Evolutionary conservation across 2,113 vertebrate genomes (phyloP).

Genomic region (Castor canadensis): DNA sequence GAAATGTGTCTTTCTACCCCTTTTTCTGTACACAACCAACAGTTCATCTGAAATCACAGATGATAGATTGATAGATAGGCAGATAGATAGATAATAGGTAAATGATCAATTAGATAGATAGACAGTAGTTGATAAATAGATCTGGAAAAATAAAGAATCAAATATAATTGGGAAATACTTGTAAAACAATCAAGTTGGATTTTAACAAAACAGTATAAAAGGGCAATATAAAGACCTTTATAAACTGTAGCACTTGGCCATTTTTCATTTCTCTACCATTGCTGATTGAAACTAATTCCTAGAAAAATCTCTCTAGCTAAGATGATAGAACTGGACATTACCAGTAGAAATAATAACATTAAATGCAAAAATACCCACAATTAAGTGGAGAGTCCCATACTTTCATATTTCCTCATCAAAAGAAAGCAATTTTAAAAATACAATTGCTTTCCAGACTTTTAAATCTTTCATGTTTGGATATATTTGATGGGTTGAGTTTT

Average conservation of each 20-base stretch:
- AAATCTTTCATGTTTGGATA: neutral
- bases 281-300: constrained; percentile 13
- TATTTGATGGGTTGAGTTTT: constrained; percentile 14
- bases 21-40: neutral
- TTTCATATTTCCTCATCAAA: constrained; percentile 1
- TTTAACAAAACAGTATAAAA: neutral
- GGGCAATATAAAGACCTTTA: neutral
- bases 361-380: constrained; percentile 21
- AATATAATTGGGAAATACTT: neutral
- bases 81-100: neutral
- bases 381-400: neutral
- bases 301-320: neutral
- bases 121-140: neutral
- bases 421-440: neutral
- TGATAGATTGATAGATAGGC: neutral
- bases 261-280: neutral
- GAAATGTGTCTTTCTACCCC: neutral
- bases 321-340: neutral
- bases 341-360: neutral
- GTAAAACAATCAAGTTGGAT: neutral
- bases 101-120: neutral
- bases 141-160: neutral
- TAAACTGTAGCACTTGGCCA: neutral
- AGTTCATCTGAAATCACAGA: neutral
- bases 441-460: neutral